Conservation (phyloP, 2,113 vertebrate genomes). For the Callipepla californica region DNA sequence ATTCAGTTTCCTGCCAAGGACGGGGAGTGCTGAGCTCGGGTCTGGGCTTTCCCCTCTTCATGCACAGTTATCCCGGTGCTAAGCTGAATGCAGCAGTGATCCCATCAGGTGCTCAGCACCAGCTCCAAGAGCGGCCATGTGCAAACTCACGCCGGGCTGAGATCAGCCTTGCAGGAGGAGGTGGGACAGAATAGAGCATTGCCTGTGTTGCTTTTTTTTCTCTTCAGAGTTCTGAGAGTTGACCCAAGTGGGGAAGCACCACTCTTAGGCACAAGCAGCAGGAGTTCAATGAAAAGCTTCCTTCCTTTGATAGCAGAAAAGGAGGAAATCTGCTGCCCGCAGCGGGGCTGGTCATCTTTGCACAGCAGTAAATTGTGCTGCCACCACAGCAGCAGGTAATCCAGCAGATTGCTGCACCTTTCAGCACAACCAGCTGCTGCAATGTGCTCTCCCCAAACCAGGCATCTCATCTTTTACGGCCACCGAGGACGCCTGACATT, state of each 20-base stretch:
- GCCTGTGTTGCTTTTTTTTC: fast-evolving
- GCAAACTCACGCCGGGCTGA: background rate
- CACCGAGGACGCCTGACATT: background rate
- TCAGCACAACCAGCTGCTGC: conserved; percentile 5
- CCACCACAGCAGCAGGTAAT: conserved; percentile 41
- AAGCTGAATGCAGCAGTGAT: background rate
- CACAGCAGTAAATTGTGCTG: conserved; percentile 59
- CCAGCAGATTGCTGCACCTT: conserved; percentile 50
- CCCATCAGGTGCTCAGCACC: background rate
- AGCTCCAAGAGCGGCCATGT: fast-evolving
- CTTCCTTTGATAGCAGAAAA: conserved; percentile 25
- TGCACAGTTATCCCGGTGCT: fast-evolving
- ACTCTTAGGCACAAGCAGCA: background rate
- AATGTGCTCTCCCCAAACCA: background rate
- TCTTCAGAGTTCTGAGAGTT: background rate
- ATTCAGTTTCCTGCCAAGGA: fast-evolving
- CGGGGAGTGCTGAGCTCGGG: background rate
- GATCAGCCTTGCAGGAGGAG: background rate
- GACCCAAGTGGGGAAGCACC: background rate
- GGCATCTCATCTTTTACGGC: background rate
- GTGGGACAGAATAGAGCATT: background rate
- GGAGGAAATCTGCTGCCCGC: conserved; percentile 24
- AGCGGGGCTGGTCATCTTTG: conserved; percentile 43
- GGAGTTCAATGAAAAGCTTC: conserved; percentile 49
- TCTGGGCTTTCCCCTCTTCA: fast-evolving